Base-by-base conservation (phyloP, 92 coral and sea anemone species). In the Epizoanthus scotinus region DNA sequence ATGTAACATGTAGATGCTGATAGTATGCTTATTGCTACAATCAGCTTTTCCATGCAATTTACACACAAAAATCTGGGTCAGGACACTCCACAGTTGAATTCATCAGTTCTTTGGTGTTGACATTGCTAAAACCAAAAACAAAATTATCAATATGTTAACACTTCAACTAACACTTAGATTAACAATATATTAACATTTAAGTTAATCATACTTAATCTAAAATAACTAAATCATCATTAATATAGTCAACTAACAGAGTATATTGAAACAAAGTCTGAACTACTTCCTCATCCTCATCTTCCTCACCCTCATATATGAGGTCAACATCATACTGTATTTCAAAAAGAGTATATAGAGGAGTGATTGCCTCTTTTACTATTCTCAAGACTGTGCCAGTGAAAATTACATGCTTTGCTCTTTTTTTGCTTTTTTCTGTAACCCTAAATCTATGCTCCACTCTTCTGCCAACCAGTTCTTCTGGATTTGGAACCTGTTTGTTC, bases 391-490 rank as follows among this genome's bases (percentile, higher is more conserved):
- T 57, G 63, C 63, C 63, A 19, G 63, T 57, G 24, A 19, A 57
- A 57, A 57, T 57, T 12, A 66, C 31, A 3, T 66, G 25, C 71
- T 66, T 66, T 66, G 44, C 71, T 66, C 71, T 19, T 9, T 7
- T 6, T 66, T 40, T 27, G 20, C 71, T 19, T 66, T 66, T 44
- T 40, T 66, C 42, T 40, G 25, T 44, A 8, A 28, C 27, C 27
- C 71, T 66, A 66, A 66, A 66, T 20, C 1, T 27, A 13, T 0
- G 71, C 5, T 66, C 71, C 31, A 66, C 71, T 66, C 47, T 66
- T 18, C 27, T 66, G 2, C 71, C 71, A 29, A 20, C 19, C 71
- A 66, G 27, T 25, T 29, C 2, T 18, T 40, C 71, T 6, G 71
- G 47, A 25, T 19, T 22, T 13, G 40, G 8, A 29, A n/a, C 29